Percentiles rank a stretch among this genome's conserved stretches.
These are phyloP conservation scores for Caenorhabditis doughertyi DNA, from an alignment of 2,888 invertebrate genomes.

Conservation along the genomic window DNA sequence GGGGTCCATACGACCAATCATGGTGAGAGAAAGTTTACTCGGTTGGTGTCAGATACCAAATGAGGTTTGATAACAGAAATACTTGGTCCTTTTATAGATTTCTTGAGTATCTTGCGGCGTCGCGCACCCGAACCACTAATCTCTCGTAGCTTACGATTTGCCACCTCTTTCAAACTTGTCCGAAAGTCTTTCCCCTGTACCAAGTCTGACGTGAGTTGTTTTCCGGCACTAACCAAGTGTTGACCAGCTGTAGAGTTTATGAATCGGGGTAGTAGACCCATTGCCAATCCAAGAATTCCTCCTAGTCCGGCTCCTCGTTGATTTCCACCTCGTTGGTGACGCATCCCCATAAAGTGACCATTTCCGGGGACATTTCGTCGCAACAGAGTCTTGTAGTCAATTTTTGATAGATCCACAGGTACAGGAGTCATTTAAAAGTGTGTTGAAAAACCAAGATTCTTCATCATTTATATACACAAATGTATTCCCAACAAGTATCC, in stretches of 20 bases:
- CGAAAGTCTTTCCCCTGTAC: neutral
- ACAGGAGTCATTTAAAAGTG: slow-evolving; percentile 26
- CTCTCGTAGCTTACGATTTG: neutral
- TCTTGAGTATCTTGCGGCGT: neutral
- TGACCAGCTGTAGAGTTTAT: neutral
- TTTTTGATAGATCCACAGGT: slow-evolving; percentile 29
- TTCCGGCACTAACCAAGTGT: slow-evolving; percentile 13
- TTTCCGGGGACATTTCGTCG: neutral
- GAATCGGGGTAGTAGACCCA: neutral
- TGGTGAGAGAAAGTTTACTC: slow-evolving; percentile 22
- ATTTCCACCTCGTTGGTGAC: slow-evolving; percentile 28
- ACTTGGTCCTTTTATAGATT: slow-evolving; percentile 3
- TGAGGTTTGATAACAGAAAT: slow-evolving; percentile 17
- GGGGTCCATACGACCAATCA: slow-evolving; percentile 35
- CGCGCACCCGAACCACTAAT: too few relatives aligned
- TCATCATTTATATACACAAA: neutral
- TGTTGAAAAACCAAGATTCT: neutral
- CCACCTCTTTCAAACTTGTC: neutral
- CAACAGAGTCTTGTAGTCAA: slow-evolving; percentile 6
- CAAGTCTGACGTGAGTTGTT: neutral
- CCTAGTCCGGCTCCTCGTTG: slow-evolving; percentile 30
- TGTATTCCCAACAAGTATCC: neutral
- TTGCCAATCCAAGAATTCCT: neutral
- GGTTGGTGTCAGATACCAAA: neutral
- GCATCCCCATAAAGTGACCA: slow-evolving; percentile 22